These are phyloP conservation scores for Poecilia latipinna DNA, from an alignment of 2,113 vertebrate genomes.

Conservation along the genomic window DNA sequence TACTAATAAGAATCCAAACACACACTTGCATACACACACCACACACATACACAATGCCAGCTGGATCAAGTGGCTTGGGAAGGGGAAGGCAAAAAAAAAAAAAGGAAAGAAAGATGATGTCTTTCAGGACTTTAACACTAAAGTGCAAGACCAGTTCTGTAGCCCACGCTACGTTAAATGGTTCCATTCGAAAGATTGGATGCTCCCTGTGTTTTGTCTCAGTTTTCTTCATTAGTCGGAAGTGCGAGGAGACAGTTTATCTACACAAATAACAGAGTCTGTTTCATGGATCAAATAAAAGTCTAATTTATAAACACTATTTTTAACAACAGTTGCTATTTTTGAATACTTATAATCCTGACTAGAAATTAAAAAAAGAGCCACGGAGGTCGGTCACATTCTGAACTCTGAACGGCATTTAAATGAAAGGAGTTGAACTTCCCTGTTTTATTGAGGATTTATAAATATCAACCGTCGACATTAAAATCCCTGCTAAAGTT, in stretches of 20 bases:
- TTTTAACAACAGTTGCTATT: neutral
- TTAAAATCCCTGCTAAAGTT: neutral
- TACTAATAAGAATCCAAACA: conserved; percentile 4
- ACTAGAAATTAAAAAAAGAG: too few relatives aligned
- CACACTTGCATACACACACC: conserved; percentile 17
- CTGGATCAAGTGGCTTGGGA: conserved; percentile 32
- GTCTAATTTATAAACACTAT: neutral
- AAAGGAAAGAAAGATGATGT: neutral
- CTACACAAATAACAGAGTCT: neutral
- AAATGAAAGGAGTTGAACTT: neutral
- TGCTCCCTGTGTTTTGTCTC: neutral
- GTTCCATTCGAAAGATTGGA: neutral
- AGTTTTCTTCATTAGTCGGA: neutral
- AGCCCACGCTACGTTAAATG: neutral
- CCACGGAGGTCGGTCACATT: neutral
- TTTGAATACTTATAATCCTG: too few relatives aligned
- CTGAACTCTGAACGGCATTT: neutral
- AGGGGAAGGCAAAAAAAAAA: neutral
- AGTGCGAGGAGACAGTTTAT: neutral
- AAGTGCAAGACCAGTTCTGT: neutral
- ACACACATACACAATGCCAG: conserved; percentile 35
- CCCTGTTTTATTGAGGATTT: neutral
- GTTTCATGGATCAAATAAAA: neutral
- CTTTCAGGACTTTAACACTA: neutral
- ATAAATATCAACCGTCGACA: neutral